These are phyloP conservation scores for Pachymerium ferrugineum DNA, from an alignment of 2,888 invertebrate genomes.

Conservation along the genomic window DNA sequence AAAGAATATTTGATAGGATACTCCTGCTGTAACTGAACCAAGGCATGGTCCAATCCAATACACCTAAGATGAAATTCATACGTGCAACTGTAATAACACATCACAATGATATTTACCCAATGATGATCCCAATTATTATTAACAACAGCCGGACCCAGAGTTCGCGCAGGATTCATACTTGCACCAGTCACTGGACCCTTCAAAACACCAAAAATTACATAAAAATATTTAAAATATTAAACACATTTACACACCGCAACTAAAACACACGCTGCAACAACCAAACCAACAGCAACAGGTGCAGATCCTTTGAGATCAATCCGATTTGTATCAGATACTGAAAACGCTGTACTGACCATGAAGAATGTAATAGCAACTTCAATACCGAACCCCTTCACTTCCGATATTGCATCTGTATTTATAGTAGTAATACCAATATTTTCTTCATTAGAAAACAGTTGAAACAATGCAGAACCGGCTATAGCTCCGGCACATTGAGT, in stretches of 20 bases:
- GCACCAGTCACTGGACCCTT: constrained; percentile 47
- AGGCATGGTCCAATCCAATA: not conserved
- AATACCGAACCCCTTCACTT: constrained; percentile 39
- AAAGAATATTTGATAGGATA: not conserved
- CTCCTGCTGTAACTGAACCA: not conserved
- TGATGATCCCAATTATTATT: constrained; percentile 46
- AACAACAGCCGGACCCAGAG: constrained; percentile 46
- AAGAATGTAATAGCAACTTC: constrained; percentile 40
- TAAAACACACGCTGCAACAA: constrained; percentile 39
- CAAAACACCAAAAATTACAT: not conserved
- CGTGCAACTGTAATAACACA: not conserved
- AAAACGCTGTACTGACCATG: constrained; percentile 39
- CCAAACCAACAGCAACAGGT: constrained; percentile 39
- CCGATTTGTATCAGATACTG: constrained; percentile 35
- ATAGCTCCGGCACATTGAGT: constrained; percentile 40
- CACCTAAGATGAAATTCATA: not conserved
- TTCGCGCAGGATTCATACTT: constrained; percentile 48
- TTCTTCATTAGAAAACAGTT: constrained; percentile 33
- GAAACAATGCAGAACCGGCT: constrained; percentile 39
- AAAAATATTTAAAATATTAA: not conserved
- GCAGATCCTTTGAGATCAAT: constrained; percentile 38
- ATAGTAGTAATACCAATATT: constrained; percentile 37
- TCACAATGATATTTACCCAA: constrained; percentile 44
- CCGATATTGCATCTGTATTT: constrained; percentile 39
- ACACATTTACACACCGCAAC: constrained; percentile 39